Conservation (phyloP, 2,113 vertebrate genomes). For the Aythya baeri region DNA sequence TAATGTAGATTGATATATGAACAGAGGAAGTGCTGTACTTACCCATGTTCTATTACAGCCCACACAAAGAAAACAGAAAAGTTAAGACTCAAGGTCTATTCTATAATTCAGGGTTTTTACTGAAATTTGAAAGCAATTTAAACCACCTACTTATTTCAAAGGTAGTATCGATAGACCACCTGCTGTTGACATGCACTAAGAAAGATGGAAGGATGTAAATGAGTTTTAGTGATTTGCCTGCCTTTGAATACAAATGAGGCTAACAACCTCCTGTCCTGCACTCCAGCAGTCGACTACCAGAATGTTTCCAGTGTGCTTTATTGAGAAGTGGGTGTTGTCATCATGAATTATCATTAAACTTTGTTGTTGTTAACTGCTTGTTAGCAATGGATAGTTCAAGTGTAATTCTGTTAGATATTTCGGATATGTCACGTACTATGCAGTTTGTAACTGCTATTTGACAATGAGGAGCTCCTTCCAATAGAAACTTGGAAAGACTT, state of each 20-base stretch:
- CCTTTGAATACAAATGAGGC: slow-evolving; percentile 90
- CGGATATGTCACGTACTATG: slow-evolving; percentile 38
- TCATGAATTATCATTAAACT: slow-evolving; percentile 51
- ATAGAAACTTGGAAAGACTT: slow-evolving; percentile 1
- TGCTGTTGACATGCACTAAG: slow-evolving; percentile 87
- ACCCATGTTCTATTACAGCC: slow-evolving; percentile 58
- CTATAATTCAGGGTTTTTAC: slow-evolving; percentile 74
- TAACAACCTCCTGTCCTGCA: slow-evolving; percentile 71
- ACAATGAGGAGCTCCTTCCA: slow-evolving; percentile 25
- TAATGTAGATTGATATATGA: slow-evolving; percentile 62
- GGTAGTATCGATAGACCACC: slow-evolving; percentile 87
- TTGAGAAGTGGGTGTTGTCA: slow-evolving; percentile 55
- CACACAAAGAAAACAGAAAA: slow-evolving; percentile 70
- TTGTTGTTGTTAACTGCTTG: slow-evolving; percentile 43
- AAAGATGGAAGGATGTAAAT: slow-evolving; percentile 86
- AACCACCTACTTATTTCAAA: slow-evolving; percentile 82
- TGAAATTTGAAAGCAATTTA: slow-evolving; percentile 73
- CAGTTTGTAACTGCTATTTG: slow-evolving; percentile 13
- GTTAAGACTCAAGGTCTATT: slow-evolving; percentile 69
- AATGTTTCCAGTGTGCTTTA: slow-evolving; percentile 35
- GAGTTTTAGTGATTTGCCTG: slow-evolving; percentile 86
- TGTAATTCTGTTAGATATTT: slow-evolving; percentile 42
- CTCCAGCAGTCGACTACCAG: slow-evolving; percentile 53
- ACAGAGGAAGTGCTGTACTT: slow-evolving; percentile 55
- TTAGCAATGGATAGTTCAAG: slow-evolving; percentile 61